phyloP scores from a whole-genome alignment of 2,888 invertebrate genomes.

The Octonoba sinensis region DNA sequence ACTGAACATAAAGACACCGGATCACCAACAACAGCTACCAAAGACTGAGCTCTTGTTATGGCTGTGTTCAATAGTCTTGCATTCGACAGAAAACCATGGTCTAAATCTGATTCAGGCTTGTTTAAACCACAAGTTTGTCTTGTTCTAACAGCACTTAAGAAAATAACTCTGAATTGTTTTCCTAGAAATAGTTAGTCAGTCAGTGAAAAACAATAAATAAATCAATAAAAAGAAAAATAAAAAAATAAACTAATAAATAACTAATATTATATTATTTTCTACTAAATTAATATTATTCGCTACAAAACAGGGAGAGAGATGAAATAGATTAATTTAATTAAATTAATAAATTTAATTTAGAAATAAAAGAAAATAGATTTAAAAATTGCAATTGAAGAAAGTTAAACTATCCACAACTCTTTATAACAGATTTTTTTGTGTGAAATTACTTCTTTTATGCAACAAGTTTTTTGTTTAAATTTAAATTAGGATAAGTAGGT shows the following conservation, averaged over 20 bases:
- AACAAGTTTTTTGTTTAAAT: too few species aligned
- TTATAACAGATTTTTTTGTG: too few species aligned
- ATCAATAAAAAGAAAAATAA: not conserved
- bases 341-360: too few species aligned
- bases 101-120: slow-evolving; percentile 74
- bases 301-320: too few species aligned
- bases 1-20: slow-evolving; percentile 85
- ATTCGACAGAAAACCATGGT: slow-evolving; percentile 86
- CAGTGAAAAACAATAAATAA: too few species aligned
- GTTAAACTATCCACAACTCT: too few species aligned
- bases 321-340: too few species aligned
- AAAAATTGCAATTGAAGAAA: too few species aligned
- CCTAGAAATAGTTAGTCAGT: slow-evolving; percentile 69
- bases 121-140: slow-evolving; percentile 77
- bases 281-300: not conserved
- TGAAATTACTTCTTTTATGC: too few species aligned
- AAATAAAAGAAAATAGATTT: too few species aligned
- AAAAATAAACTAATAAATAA: too few species aligned
- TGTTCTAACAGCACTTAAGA: slow-evolving; percentile 84
- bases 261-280: not conserved
- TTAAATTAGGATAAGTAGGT: too few species aligned
- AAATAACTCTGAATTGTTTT: slow-evolving; percentile 87
- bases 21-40: slow-evolving; percentile 87
- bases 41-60: slow-evolving; percentile 83
- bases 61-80: slow-evolving; percentile 86